Evolutionary conservation across 2,113 vertebrate species (phyloP), one percentile per base, ranked within the genome.

Genomic region (Clarias macrocephalus): DNA sequence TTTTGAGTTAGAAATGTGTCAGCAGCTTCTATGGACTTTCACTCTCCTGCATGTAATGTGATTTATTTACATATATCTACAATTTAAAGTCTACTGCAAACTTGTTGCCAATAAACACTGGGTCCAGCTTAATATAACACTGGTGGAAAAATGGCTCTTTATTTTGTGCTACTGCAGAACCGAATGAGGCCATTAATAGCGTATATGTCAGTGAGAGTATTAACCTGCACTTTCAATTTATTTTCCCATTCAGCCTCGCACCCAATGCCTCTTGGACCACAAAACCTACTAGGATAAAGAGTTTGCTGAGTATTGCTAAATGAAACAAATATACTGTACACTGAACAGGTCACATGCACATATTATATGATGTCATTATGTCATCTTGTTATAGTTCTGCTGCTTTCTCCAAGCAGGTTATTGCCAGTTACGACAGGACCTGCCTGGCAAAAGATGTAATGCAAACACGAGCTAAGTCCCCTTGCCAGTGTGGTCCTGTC

Each of bases 21-120:
- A 59, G 79, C 79, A 79, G 1, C 28, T 33, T 60, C n/a, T 80
- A 1, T 56, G 52, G 75, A n/a, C 8, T 56, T 56, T 77, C n/a
- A 56, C 25, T 77, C 56, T 33, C 19, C 7, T 0, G n/a, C 13
- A n/a, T 56, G 48, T 79, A 30, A 79, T 57, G 54, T 21, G n/a
- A 30, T 60, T 79, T 60, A 60, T 33, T 80, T 80, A 28, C 54
- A 80, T 80, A 59, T 80, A 80, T 80, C 59, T 80, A 28, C 28
- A 80, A 60, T 59, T 28, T 28, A 56, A 56, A 77, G 56, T 21
- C 11, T 59, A 21, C 28, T 12, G 8, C n/a, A 33, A 13, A 60
- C 56, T 33, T 30, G n/a, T 30, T 30, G 16, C n/a, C 28, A 3
- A 25, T 18, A 79, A 79, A 59, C 13, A 57, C 3, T 80, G 54